Evolutionary conservation across 2,113 vertebrate species (phyloP).

Genomic region (Ailuropoda melanoleuca): DNA sequence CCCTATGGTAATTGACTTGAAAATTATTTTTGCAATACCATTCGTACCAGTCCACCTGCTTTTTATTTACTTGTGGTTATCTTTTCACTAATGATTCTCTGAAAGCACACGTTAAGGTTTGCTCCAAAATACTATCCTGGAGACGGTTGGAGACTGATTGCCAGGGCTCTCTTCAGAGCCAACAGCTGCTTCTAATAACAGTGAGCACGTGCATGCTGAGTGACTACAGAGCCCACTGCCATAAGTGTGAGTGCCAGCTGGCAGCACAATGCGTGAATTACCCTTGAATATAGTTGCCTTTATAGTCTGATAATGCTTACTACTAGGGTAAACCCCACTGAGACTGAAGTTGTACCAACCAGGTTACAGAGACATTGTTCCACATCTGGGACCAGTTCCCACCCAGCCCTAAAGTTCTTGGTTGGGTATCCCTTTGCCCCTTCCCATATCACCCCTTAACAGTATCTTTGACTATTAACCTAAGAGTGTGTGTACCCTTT

Average conservation of each 20-base stretch:
- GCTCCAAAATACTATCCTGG: not conserved
- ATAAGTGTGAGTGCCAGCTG: not conserved
- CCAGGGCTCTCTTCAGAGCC: not conserved
- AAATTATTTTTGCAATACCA: conserved; percentile 14
- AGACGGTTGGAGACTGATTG: not conserved
- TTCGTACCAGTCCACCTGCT: conserved; percentile 31
- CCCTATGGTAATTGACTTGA: conserved; percentile 22
- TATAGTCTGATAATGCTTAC: not conserved
- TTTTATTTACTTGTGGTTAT: conserved; percentile 59
- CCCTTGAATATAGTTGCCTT: not conserved
- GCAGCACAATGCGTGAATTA: not conserved
- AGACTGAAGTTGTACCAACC: not conserved
- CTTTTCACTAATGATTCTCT: conserved; percentile 62
- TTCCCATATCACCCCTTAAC: not conserved
- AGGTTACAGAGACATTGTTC: not conserved
- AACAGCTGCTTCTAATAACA: conserved; percentile 11
- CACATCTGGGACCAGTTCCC: not conserved
- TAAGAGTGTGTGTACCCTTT: not conserved
- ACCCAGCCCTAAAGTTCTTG: not conserved
- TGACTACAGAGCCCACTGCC: not conserved
- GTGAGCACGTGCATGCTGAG: not conserved
- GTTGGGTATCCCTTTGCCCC: not conserved
- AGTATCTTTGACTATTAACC: conserved; percentile 33
- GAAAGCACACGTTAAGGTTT: conserved; percentile 29
- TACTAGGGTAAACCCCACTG: not conserved